Evolutionary conservation across 2,888 invertebrate species (phyloP).

Genomic region (Melinopterus prodromus): DNA sequence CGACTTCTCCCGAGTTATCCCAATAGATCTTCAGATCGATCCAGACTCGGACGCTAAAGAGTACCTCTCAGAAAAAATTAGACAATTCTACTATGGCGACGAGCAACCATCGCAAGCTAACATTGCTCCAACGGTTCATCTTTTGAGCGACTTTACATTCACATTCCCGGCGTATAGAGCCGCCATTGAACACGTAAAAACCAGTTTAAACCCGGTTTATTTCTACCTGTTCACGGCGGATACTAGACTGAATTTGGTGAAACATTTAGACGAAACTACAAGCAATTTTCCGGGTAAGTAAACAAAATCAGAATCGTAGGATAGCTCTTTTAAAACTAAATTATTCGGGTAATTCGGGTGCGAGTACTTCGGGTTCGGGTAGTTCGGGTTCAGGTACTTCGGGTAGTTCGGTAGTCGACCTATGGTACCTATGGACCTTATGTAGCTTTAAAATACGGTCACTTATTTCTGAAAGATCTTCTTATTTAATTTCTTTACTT

Average conservation of each 20-base stretch:
- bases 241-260: conserved; percentile 16
- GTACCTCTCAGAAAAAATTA: conserved; percentile 24
- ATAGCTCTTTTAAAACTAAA: too few species aligned
- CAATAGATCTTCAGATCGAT: conserved; percentile 34
- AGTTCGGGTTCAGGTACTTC: too few species aligned
- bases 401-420: too few species aligned
- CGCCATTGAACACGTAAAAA: conserved; percentile 21
- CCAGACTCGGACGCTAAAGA: conserved; percentile 23
- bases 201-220: conserved; percentile 24
- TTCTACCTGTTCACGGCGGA: conserved; percentile 29
- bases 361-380: too few species aligned
- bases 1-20: conserved; percentile 33
- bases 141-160: conserved; percentile 5
- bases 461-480: too few species aligned
- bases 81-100: conserved; percentile 29
- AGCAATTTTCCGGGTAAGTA: conserved; percentile 17
- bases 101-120: conserved; percentile 28
- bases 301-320: not conserved
- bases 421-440: too few species aligned
- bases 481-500: too few species aligned
- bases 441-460: too few species aligned
- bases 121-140: not conserved
- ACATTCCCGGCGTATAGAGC: conserved; percentile 26
- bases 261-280: conserved; percentile 10
- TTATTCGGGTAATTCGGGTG: too few species aligned